These are phyloP conservation scores for Momotus momota DNA, from an alignment of 2,797 vertebrate species.

Conservation along the genomic window DNA sequence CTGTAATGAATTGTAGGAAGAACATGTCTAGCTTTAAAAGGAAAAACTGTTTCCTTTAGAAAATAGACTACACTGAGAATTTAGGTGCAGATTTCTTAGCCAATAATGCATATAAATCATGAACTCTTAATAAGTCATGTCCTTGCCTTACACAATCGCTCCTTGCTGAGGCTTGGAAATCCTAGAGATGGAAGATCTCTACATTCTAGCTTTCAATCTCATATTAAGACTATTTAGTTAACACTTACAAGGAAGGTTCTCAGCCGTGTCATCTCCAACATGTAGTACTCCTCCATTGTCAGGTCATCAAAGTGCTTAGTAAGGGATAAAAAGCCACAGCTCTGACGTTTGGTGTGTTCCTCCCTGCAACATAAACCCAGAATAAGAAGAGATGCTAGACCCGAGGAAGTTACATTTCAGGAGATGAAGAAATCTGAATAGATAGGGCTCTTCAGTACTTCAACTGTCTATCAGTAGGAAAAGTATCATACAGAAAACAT, in stretches of 20 bases:
- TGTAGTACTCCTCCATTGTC: conserved; percentile 81
- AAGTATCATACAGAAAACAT: neutral
- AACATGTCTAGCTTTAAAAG: neutral
- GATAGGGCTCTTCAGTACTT: neutral
- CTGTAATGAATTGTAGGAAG: neutral
- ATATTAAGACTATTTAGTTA: neutral
- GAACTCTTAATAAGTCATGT: neutral
- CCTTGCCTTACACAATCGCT: neutral
- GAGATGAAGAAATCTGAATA: neutral
- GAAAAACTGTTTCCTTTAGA: neutral
- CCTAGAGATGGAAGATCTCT: neutral
- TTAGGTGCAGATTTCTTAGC: neutral
- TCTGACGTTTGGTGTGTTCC: conserved; percentile 79
- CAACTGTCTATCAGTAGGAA: neutral
- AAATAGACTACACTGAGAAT: neutral
- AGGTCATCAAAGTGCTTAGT: conserved; percentile 78
- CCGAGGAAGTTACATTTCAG: neutral
- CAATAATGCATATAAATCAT: neutral
- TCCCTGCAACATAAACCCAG: conserved; percentile 64
- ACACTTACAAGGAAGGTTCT: conserved; percentile 81
- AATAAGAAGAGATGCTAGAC: neutral
- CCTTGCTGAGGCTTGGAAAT: neutral
- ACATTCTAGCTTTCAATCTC: neutral
- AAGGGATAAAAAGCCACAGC: conserved; percentile 82
- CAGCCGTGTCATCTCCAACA: conserved; percentile 82